Conservation (phyloP, 2,888 invertebrate species). For the Nemurella pictetii region DNA sequence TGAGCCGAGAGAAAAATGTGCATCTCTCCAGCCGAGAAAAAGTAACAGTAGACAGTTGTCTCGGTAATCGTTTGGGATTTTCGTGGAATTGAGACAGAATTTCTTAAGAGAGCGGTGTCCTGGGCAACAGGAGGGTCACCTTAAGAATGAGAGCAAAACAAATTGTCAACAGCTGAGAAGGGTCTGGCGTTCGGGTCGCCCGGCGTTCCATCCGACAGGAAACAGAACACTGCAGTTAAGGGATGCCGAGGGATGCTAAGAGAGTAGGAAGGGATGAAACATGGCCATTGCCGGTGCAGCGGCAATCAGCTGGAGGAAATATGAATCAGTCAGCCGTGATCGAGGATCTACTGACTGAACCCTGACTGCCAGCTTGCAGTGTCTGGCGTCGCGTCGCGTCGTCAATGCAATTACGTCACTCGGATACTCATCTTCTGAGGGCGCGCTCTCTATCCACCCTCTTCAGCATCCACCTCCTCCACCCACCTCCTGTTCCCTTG, state of each 20-base stretch:
- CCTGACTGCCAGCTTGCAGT: neutral
- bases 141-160: slow-evolving; percentile 14
- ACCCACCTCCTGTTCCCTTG: neutral
- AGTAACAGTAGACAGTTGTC: slow-evolving; percentile 16
- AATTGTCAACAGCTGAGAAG: slow-evolving; percentile 31
- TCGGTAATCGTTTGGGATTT: slow-evolving; percentile 20
- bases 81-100: slow-evolving; percentile 16
- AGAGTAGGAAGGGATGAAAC: slow-evolving; percentile 6
- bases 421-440: neutral
- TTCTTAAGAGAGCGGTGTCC: slow-evolving; percentile 8
- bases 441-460: neutral
- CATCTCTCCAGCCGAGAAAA: neutral
- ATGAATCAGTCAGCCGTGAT: slow-evolving; percentile 24
- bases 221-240: slow-evolving; percentile 6
- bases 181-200: neutral
- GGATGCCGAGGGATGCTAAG: neutral
- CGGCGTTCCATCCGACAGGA: neutral
- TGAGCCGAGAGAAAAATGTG: slow-evolving; percentile 2
- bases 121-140: neutral
- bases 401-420: neutral
- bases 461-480: neutral
- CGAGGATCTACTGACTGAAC: neutral
- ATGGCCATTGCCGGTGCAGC: neutral
- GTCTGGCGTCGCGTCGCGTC: neutral
- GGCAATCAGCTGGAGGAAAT: slow-evolving; percentile 14